Evolutionary conservation across 2,888 invertebrate genomes (phyloP).

Genomic region (Tiliacea citrago): DNA sequence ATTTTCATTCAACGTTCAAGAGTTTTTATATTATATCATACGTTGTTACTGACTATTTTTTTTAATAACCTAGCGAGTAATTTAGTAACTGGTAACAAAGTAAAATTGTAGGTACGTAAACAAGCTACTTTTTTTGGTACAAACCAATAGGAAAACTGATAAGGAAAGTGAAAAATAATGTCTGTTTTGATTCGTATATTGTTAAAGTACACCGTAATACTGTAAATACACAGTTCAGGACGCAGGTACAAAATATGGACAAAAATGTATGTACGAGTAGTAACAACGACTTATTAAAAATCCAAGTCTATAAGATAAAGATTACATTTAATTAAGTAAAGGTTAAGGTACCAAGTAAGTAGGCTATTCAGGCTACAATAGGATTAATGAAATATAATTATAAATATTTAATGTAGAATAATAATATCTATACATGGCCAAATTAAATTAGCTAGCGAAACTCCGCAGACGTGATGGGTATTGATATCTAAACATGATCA

Average conservation of each 20-base stretch:
- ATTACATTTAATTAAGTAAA: constrained; percentile 29
- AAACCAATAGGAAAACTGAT: neutral
- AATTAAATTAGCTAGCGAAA: too few relatives aligned
- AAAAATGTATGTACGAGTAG: constrained; percentile 9
- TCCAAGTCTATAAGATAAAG: constrained; percentile 9
- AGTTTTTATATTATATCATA: neutral
- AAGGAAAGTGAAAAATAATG: constrained; percentile 21
- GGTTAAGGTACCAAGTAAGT: constrained; percentile 3
- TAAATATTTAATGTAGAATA: neutral
- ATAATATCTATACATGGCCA: neutral
- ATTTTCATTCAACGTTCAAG: constrained; percentile 32
- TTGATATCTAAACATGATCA: too few relatives aligned
- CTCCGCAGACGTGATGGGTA: too few relatives aligned
- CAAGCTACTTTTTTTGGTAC: neutral
- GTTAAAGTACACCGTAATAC: constrained; percentile 38
- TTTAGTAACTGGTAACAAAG: neutral
- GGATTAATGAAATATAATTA: neutral
- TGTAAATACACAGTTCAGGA: constrained; percentile 40
- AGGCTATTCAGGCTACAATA: neutral
- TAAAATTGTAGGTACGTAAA: neutral
- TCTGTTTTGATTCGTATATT: constrained; percentile 42
- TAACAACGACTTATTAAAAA: constrained; percentile 4
- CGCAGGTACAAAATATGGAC: constrained; percentile 49
- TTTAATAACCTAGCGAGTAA: neutral
- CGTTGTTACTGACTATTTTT: neutral